Evolutionary conservation across 2,113 vertebrate genomes (phyloP), one percentile per base, ranked within the genome.

Genomic region (Embiotoca jacksoni): DNA sequence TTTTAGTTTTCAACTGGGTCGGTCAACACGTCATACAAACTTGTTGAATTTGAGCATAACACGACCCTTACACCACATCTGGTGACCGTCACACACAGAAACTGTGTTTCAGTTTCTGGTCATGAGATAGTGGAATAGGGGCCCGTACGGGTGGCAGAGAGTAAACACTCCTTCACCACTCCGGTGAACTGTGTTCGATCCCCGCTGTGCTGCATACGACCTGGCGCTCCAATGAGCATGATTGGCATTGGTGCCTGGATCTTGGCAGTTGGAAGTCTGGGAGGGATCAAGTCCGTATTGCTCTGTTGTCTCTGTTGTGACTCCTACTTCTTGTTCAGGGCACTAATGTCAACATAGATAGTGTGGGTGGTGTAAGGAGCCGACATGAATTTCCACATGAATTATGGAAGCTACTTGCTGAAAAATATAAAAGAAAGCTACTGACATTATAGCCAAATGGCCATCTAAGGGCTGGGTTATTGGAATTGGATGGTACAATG

Each of bases 151-250:
- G 37, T 33, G 35, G 37, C 15, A 52, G 31, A 37, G 36, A 49
- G 7, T 32, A 69, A 57, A 53, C 56, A 61, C 23, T 2, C 36
- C 32, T 15, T 11, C 15, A 8, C 52, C 41, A 81, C 1, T 23
- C 36, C 30, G 44, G 30, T 55, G 44, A 61, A 73, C 56, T 53
- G 16, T 44, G n/a, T 50, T 77, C 14, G 16, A 7, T n/a, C 35
- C 54, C 30, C 23, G 61, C 35, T 55, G 56, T 61, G 39, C 46
- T 59, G 60, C 44, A 65, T 13, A 54, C 30, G 15, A 16, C 44
- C 6, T 50, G 44, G 13, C 58, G 56, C 16, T 52, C 30, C 53
- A 56, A 13, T 16, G 5, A 58, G 59, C 49, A n/a, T 5, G 16
- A 7, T 5, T 52, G 35, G 35, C 23, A 71, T 3, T 6, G 49